Base-by-base conservation (phyloP, 1,140 invertebrate species). In the Caligus rogercresseyi region DNA sequence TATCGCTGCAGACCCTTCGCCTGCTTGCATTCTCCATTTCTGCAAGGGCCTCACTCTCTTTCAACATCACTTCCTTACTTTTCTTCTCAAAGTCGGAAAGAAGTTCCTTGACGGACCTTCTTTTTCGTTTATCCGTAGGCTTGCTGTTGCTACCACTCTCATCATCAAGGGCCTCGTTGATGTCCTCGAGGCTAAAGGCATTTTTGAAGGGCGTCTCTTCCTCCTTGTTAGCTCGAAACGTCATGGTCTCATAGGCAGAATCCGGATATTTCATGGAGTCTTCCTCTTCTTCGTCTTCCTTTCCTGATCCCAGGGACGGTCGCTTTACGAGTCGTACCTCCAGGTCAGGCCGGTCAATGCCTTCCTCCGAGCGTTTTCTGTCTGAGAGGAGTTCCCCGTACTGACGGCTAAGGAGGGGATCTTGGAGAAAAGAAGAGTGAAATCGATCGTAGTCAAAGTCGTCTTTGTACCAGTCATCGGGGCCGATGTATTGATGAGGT, bases 21-120 rank as follows among this genome's bases (percentile, higher is more conserved):
- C 72, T 68, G 72, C 70, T 16, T 69, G 67, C 64, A 16, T 62
- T 64, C 4, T 65, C 68, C n/a, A 72, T 68, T 15, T 70, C 70
- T 52, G 67, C 67, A 23, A 71, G 66, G 51, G 63, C 66, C 61
- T 70, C 70, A 25, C 71, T 66, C 3, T 65, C 67, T n/a, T n/a
- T n/a, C n/a, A n/a, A n/a, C 52, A 71, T 67, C 0, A 70, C 67
- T 25, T 72, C 69, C 23, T 73, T 71, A 0, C 74, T 75, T 59
- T 76, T 78, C 13, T 70, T 71, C 61, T 79, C 78, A 65, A 78
- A 78, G 64, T 78, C 75, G 1, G 76, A 75, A 13, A 78, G 56
- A 1, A 79, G 66, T 65, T 78, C 77, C 64, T 74, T 77, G 0
- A 78, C 77, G 1, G 77, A 76, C 61, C 76, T 77, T n/a, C n/a